Evolutionary conservation across 2,113 vertebrate genomes (phyloP).

Genomic region (Triplophysa rosa): DNA sequence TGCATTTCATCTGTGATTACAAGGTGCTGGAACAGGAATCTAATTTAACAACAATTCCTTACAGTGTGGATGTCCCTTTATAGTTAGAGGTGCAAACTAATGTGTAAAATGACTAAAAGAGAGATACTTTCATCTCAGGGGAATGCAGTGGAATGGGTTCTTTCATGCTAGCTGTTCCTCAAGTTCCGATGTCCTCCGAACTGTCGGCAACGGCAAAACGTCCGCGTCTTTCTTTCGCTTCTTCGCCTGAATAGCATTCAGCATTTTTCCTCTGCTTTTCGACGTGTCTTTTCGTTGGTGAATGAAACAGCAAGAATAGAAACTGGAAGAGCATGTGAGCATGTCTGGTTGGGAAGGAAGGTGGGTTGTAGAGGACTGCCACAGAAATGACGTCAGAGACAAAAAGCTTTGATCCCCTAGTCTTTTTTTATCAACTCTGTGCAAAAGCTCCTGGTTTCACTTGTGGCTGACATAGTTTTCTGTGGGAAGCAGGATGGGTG

Average conservation of each 20-base stretch:
- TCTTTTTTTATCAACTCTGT: conserved; percentile 82
- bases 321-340: conserved; percentile 78
- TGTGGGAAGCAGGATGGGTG: conserved; percentile 74
- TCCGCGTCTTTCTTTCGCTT: conserved; percentile 65
- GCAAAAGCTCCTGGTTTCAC: conserved; percentile 77
- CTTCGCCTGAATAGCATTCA: conserved; percentile 77
- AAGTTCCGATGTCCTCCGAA: conserved; percentile 69
- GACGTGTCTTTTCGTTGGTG: conserved; percentile 74
- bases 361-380: conserved; percentile 77
- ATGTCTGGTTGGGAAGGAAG: conserved; percentile 68
- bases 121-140: conserved; percentile 70
- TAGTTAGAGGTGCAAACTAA: conserved; percentile 83
- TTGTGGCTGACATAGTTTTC: conserved; percentile 81
- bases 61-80: conserved; percentile 85
- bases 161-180: conserved; percentile 75
- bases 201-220: conserved; percentile 50
- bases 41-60: conserved; percentile 84
- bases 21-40: conserved; percentile 86
- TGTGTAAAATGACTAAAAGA: conserved; percentile 73
- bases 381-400: conserved; percentile 80
- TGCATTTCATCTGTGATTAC: conserved; percentile 82
- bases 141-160: conserved; percentile 74
- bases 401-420: conserved; percentile 81
- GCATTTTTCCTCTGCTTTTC: conserved; percentile 69
- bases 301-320: conserved; percentile 76